These are phyloP conservation scores for Bellardia pandia DNA, from an alignment of 2,888 invertebrate species.

Conservation along the genomic window DNA sequence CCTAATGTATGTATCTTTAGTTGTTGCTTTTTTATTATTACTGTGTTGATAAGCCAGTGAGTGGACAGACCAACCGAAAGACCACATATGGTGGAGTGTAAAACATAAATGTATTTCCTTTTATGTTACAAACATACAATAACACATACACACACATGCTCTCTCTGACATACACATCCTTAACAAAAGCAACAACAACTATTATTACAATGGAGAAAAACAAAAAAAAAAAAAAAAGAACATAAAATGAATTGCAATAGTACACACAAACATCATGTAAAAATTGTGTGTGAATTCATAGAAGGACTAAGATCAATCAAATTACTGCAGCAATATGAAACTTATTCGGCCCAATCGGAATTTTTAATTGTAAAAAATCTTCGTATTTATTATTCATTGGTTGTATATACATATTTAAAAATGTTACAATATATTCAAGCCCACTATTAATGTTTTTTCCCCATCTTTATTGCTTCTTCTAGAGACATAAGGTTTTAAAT, in stretches of 20 bases:
- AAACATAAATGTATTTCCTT: conserved; percentile 48
- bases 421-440: too few species aligned
- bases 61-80: conserved; percentile 8
- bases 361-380: too few species aligned
- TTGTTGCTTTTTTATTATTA: neutral
- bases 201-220: neutral
- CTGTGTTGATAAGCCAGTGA: conserved; percentile 38
- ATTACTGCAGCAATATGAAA: too few species aligned
- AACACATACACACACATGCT: conserved; percentile 51
- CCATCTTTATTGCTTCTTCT: too few species aligned
- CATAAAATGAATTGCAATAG: conserved; percentile 21
- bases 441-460: too few species aligned
- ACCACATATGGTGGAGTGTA: conserved; percentile 50
- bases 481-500: too few species aligned
- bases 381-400: too few species aligned
- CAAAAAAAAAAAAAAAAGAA: conserved; percentile 11
- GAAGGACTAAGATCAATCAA: too few species aligned
- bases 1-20: neutral
- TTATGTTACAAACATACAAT: conserved; percentile 45
- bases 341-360: too few species aligned
- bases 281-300: neutral
- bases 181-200: conserved; percentile 22
- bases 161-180: conserved; percentile 1
- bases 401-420: too few species aligned
- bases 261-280: conserved; percentile 34